phyloP scores from a whole-genome alignment of 2,797 vertebrate species.

The Diceros bicornis region DNA sequence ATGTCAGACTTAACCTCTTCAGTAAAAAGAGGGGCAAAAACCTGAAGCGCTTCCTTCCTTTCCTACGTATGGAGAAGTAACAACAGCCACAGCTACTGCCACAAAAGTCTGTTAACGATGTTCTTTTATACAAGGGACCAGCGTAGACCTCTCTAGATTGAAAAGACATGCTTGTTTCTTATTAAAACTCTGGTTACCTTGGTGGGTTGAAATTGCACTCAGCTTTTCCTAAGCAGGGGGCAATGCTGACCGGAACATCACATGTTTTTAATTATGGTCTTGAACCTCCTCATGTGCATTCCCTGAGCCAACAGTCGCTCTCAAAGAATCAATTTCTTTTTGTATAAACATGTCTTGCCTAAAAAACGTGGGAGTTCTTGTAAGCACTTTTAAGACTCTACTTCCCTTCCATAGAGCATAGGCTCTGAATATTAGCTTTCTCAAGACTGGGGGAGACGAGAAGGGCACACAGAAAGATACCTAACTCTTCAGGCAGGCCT shows the following conservation, averaged over 20 bases:
- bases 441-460: not conserved
- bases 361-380: conserved; percentile 74
- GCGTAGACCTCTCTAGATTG: not conserved
- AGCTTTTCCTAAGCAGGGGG: conserved; percentile 79
- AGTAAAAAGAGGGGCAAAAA: conserved; percentile 60
- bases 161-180: conserved; percentile 59
- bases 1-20: conserved; percentile 71
- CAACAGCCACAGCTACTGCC: not conserved
- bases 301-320: conserved; percentile 69
- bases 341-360: conserved; percentile 78
- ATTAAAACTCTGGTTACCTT: conserved; percentile 75
- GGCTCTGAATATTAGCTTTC: not conserved
- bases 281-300: conserved; percentile 68
- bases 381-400: conserved; percentile 69
- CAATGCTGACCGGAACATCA: conserved; percentile 69
- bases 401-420: conserved; percentile 67
- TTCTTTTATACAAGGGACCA: conserved; percentile 63
- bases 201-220: conserved; percentile 61
- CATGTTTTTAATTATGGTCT: conserved; percentile 86
- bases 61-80: not conserved
- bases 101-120: not conserved
- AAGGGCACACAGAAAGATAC: not conserved
- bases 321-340: conserved; percentile 79
- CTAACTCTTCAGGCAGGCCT: not conserved
- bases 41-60: conserved; percentile 50